These are phyloP conservation scores for Thymelicus lineola DNA, from an alignment of 2,888 invertebrate genomes.

Conservation along the genomic window DNA sequence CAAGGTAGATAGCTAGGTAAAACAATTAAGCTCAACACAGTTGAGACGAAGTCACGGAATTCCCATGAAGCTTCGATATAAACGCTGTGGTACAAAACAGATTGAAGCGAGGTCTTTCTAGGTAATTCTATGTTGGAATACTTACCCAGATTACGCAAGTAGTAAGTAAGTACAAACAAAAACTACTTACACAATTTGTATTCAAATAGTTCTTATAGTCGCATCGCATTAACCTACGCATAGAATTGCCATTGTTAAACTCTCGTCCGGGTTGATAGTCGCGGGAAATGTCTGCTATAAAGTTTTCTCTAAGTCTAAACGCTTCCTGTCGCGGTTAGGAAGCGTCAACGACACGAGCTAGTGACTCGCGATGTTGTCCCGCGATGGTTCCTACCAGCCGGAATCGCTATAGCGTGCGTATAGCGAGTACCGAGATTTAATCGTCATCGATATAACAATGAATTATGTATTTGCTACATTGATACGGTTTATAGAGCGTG, in stretches of 20 bases:
- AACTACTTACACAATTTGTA: slow-evolving; percentile 29
- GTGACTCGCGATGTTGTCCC: slow-evolving; percentile 3
- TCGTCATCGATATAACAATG: slow-evolving; percentile 12
- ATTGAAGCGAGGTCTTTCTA: slow-evolving; percentile 16
- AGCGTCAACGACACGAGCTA: slow-evolving; percentile 58
- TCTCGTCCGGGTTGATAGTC: slow-evolving; percentile 53
- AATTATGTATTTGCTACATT: slow-evolving; percentile 55
- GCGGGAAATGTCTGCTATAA: slow-evolving; percentile 49
- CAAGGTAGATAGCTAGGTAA: slow-evolving; percentile 5
- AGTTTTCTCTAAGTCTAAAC: slow-evolving; percentile 62
- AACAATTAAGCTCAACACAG: slow-evolving; percentile 18
- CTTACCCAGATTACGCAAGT: slow-evolving; percentile 30
- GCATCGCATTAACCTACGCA: slow-evolving; percentile 18
- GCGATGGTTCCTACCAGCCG: slow-evolving; percentile 5
- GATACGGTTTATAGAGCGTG: slow-evolving; percentile 81
- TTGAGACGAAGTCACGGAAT: slow-evolving; percentile 26
- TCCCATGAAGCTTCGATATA: slow-evolving; percentile 22
- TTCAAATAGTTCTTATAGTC: slow-evolving; percentile 17
- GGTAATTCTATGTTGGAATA: slow-evolving; percentile 31
- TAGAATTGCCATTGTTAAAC: slow-evolving; percentile 46
- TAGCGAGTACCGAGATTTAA: background rate
- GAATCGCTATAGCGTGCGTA: slow-evolving; percentile 11
- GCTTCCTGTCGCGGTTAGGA: slow-evolving; percentile 58
- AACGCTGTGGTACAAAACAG: slow-evolving; percentile 11
- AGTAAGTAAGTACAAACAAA: slow-evolving; percentile 10